phyloP scores from a whole-genome alignment of 2,797 vertebrate genomes.

The Bufotes viridis region DNA sequence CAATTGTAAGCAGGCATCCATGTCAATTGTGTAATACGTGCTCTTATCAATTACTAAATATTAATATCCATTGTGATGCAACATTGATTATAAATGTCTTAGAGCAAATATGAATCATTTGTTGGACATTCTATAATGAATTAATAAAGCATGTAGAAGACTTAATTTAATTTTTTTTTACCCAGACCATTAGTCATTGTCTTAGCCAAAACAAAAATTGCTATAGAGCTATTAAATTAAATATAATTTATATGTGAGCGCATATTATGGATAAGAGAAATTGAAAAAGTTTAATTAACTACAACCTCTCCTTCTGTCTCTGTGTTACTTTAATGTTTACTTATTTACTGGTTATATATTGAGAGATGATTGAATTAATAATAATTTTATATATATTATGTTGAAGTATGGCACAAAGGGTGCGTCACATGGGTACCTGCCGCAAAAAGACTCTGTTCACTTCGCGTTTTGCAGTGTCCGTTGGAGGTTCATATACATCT shows the following conservation, averaged over 20 bases:
- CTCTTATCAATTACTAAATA: not conserved
- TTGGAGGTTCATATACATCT: too few relatives aligned
- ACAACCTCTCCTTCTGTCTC: not conserved
- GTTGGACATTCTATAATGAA: not conserved
- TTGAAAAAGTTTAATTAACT: not conserved
- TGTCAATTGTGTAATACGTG: not conserved
- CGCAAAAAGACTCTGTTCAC: too few relatives aligned
- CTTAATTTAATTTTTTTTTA: constrained; percentile 7
- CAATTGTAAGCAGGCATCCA: not conserved
- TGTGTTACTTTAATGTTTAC: not conserved
- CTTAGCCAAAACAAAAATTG: constrained; percentile 9
- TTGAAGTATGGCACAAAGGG: not conserved
- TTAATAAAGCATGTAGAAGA: constrained; percentile 4
- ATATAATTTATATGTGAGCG: constrained; percentile 6
- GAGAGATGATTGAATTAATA: not conserved
- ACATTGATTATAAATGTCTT: constrained; percentile 15
- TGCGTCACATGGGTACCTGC: not conserved
- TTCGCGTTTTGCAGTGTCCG: too few relatives aligned
- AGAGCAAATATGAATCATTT: not conserved
- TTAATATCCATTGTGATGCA: constrained; percentile 3
- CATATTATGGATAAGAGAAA: not conserved
- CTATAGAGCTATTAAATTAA: not conserved
- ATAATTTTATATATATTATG: not conserved
- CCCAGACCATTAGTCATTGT: constrained; percentile 26
- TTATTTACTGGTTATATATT: not conserved